Percentiles rank a stretch among this genome's conserved stretches.
These are phyloP conservation scores for Rhabdophis nuchalis DNA, from an alignment of 2,797 vertebrate genomes.

Conservation along the genomic window DNA sequence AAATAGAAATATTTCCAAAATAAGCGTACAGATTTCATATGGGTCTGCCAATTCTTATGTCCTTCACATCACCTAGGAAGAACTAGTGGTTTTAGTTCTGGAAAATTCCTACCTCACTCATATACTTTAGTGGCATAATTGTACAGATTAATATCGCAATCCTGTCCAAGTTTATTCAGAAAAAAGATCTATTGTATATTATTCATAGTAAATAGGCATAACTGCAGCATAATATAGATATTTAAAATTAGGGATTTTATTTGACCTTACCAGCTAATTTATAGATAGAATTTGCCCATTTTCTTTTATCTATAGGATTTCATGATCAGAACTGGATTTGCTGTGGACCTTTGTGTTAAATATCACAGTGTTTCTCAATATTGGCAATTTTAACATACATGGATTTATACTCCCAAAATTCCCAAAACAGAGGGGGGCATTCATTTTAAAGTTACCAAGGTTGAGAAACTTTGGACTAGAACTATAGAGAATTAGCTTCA, in stretches of 20 bases:
- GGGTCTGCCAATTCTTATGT: background rate
- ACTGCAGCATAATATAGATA: background rate
- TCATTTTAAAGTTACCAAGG: background rate
- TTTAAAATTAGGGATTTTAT: background rate
- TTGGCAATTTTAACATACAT: background rate
- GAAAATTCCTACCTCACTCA: background rate
- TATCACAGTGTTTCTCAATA: background rate
- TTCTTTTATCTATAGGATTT: background rate
- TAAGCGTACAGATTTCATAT: background rate
- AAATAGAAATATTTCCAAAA: background rate
- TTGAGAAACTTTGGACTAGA: background rate
- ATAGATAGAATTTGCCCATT: background rate
- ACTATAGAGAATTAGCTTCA: background rate
- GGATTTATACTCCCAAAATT: background rate
- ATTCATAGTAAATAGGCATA: background rate
- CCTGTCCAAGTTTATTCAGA: background rate
- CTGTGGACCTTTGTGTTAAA: background rate
- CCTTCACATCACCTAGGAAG: background rate
- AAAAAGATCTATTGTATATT: background rate
- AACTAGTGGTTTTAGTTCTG: background rate
- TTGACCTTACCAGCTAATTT: background rate
- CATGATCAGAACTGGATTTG: background rate
- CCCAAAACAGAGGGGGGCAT: background rate
- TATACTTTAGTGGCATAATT: background rate
- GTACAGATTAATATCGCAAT: background rate